phyloP scores from a whole-genome alignment of 1,140 invertebrate species.

The Venturia canescens region DNA sequence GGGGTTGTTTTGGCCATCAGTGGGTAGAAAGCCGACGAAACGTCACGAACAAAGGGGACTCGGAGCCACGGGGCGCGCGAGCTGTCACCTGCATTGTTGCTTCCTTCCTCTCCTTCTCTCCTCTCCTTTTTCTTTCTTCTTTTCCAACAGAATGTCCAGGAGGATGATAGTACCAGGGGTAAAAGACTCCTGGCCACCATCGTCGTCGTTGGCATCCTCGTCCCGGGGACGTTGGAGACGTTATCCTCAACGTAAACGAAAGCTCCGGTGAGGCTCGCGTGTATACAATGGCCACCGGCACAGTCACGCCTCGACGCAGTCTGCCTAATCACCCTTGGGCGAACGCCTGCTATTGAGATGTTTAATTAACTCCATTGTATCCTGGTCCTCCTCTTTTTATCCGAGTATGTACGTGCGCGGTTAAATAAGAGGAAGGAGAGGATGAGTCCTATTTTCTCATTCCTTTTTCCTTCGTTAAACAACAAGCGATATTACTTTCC shows the following conservation, averaged over 20 bases:
- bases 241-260: slow-evolving; percentile 41
- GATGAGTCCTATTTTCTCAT: slow-evolving; percentile 23
- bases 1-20: slow-evolving; percentile 60
- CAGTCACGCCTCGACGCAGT: slow-evolving; percentile 64
- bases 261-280: neutral
- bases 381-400: slow-evolving; percentile 55
- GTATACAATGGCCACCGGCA: slow-evolving; percentile 69
- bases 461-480: neutral
- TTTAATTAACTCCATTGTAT: slow-evolving; percentile 75
- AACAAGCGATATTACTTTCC: neutral
- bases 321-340: slow-evolving; percentile 72
- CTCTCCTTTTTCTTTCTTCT: slow-evolving; percentile 40
- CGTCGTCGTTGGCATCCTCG: neutral
- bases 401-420: neutral
- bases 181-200: neutral
- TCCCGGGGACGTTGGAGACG: slow-evolving; percentile 45
- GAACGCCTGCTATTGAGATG: slow-evolving; percentile 73
- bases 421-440: slow-evolving; percentile 4
- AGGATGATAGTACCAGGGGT: slow-evolving; percentile 7
- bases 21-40: slow-evolving; percentile 64
- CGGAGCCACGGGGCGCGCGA: slow-evolving; percentile 60
- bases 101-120: slow-evolving; percentile 50
- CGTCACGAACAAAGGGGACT: slow-evolving; percentile 55
- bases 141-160: slow-evolving; percentile 1
- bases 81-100: slow-evolving; percentile 72